Percentiles rank a stretch among this genome's conserved stretches.
These are phyloP conservation scores for Pseudoips prasinana DNA, from an alignment of 2,888 invertebrate genomes.

Conservation along the genomic window DNA sequence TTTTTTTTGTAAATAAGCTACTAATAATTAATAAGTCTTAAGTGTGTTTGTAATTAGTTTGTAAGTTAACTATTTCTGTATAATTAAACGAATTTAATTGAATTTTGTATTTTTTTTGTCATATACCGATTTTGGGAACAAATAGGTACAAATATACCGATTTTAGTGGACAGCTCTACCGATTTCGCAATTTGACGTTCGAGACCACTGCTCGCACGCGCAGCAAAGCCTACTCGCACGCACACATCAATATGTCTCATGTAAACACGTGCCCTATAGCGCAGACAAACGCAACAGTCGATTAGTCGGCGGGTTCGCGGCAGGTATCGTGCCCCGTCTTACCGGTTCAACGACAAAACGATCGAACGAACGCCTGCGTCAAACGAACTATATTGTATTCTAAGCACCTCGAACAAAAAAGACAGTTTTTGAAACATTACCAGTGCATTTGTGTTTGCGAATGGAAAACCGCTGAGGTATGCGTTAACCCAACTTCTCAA, in stretches of 20 bases:
- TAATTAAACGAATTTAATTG: too few relatives aligned
- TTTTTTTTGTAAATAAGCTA: too few relatives aligned
- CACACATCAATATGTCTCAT: constrained; percentile 40
- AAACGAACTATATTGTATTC: constrained; percentile 52
- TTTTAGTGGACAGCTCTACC: too few relatives aligned
- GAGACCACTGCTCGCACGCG: constrained; percentile 56
- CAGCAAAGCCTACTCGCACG: constrained; percentile 53
- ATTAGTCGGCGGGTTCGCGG: constrained; percentile 57
- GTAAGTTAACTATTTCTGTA: too few relatives aligned
- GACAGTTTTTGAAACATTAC: constrained; percentile 30
- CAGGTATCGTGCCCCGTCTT: constrained; percentile 60
- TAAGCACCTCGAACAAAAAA: constrained; percentile 31
- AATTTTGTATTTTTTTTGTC: too few relatives aligned
- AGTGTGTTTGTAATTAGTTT: too few relatives aligned
- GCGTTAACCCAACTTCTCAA: constrained; percentile 29
- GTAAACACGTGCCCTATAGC: constrained; percentile 48
- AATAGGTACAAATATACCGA: too few relatives aligned
- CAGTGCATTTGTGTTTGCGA: constrained; percentile 34
- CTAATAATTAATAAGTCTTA: too few relatives aligned
- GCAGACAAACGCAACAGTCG: constrained; percentile 44
- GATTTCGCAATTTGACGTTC: too few relatives aligned
- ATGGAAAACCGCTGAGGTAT: constrained; percentile 32
- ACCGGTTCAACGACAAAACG: constrained; percentile 72
- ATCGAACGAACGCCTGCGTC: constrained; percentile 70
- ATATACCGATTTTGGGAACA: too few relatives aligned